Evolutionary conservation across 2,113 vertebrate species (phyloP).

Genomic region (Phyllostomus discolor): DNA sequence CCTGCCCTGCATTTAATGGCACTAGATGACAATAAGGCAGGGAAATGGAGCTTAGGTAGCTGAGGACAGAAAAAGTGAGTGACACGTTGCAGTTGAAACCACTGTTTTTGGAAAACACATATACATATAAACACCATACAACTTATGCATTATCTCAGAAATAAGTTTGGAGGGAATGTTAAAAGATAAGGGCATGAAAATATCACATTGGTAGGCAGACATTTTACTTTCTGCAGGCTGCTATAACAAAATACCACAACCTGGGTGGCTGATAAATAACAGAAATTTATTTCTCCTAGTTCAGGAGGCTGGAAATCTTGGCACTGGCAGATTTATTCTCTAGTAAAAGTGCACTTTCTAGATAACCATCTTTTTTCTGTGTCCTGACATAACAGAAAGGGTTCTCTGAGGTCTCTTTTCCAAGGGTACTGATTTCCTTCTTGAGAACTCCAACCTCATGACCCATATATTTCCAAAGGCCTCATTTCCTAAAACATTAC

Average conservation of each 20-base stretch:
- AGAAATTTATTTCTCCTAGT: too few species aligned
- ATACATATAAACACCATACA: neutral
- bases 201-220: neutral
- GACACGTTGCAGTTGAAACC: neutral
- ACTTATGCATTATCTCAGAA: neutral
- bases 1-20: too few species aligned
- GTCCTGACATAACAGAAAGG: too few species aligned
- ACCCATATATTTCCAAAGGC: neutral
- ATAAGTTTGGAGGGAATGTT: neutral
- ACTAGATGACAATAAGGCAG: neutral
- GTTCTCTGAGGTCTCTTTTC: too few species aligned
- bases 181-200: neutral
- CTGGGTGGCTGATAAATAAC: neutral
- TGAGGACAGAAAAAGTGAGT: neutral
- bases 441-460: neutral
- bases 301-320: too few species aligned
- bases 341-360: too few species aligned
- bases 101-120: neutral
- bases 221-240: neutral
- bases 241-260: neutral
- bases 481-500: neutral
- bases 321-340: too few species aligned
- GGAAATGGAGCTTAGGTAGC: neutral
- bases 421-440: neutral
- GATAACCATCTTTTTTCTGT: too few species aligned